These are phyloP conservation scores for Protaetia brevitarsis DNA, from an alignment of 1,140 invertebrate genomes.

Conservation along the genomic window DNA sequence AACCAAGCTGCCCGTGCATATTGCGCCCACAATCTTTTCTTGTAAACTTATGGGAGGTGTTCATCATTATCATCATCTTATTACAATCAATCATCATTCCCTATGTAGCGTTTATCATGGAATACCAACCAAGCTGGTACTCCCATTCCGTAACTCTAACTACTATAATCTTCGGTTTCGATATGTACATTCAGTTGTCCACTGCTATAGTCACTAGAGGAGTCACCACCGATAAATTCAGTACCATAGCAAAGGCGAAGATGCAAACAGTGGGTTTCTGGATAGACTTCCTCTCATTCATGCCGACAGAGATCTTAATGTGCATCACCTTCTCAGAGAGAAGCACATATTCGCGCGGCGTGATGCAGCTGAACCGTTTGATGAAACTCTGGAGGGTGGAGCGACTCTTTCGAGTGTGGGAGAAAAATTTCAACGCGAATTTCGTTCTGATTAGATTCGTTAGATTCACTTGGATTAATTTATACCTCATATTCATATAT, in stretches of 20 bases:
- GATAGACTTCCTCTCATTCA: background rate
- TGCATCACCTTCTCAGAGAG: background rate
- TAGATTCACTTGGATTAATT: background rate
- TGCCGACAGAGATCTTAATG: background rate
- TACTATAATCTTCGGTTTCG: background rate
- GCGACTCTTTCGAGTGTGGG: background rate
- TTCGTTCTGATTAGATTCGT: background rate
- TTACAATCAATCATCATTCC: background rate
- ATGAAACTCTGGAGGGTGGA: constrained; percentile 16
- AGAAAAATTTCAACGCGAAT: background rate
- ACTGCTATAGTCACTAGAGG: background rate
- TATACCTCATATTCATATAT: constrained; percentile 3
- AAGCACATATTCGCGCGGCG: background rate
- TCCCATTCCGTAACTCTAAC: background rate
- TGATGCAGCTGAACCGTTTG: constrained; percentile 9
- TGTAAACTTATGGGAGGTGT: background rate
- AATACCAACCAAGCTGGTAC: background rate
- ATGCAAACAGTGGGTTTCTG: background rate
- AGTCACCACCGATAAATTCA: background rate
- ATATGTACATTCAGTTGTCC: constrained; percentile 16
- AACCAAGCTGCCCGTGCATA: constrained; percentile 3
- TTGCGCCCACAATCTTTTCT: background rate
- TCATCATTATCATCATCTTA: background rate
- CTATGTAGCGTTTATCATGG: background rate
- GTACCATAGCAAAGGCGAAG: background rate